Evolutionary conservation across 2,888 invertebrate genomes (phyloP), one percentile per base, ranked within the genome.

Genomic region (Biston stratarius): DNA sequence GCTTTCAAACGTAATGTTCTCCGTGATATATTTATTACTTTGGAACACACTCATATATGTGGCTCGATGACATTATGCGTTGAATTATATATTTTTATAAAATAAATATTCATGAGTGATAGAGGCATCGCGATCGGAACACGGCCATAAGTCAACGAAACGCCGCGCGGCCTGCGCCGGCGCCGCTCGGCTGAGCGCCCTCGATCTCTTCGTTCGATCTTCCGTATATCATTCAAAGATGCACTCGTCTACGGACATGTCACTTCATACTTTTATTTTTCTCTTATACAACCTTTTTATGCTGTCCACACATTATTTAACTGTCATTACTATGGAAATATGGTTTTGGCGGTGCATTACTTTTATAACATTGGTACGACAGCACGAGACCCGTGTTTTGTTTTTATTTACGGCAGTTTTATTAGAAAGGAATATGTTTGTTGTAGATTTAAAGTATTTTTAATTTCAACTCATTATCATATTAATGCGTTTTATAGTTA

Each of bases 31-130:
- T 93, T 92, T 92, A 92, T 90, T 83, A 87, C 82, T 78, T 80
- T 79, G 79, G 82, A 84, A 83, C 83, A 86, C 77, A 83, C 83
- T 82, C 81, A 80, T 78, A 80, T 78, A 83, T 81, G 81, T 78
- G 80, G 75, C 77, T 79, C 81, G 82, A 80, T 79, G 87, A 89
- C 86, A 87, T 84, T 85, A 83, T 88, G 84, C 84, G 83, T 86
- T 83, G 82, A 85, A 84, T 85, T 84, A 84, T 83, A 86, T 86
- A 84, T 90, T 86, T 88, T 90, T 88, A n/a, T n/a, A 86, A 82
- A 83, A 91, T 92, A 89, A 93, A 93, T 94, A 93, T 94, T 93
- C 91, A 94, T 92, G 91, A 93, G 88, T 89, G 90, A 92, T 93
- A 88, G 88, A 89, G 91, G 88, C 84, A 88, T 89, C 90, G 91